A percentile compares a stretch with the other conserved stretches of the same genome.
These are phyloP conservation scores for Rhagonycha fulva DNA, from an alignment of 2,888 invertebrate genomes.

Conservation along the genomic window DNA sequence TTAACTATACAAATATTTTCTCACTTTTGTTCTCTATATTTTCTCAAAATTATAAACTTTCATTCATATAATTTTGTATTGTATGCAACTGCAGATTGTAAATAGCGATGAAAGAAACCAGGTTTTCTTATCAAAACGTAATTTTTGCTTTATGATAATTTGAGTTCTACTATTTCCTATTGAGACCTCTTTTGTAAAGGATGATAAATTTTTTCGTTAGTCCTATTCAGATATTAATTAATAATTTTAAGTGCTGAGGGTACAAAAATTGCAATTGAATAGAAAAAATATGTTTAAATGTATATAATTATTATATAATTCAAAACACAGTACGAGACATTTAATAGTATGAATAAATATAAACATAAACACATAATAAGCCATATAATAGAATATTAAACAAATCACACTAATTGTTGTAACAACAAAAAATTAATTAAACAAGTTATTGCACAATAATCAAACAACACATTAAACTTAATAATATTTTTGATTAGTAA, in stretches of 20 bases:
- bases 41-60: no score
- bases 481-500: background rate
- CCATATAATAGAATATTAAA: background rate
- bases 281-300: background rate
- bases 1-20: no score
- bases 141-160: no score
- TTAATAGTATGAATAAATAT: conserved; percentile 21
- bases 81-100: no score
- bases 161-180: no score
- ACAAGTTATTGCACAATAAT: conserved; percentile 16
- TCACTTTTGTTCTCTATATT: no score
- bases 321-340: conserved; percentile 23
- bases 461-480: background rate
- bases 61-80: no score
- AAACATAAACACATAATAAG: conserved; percentile 15
- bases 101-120: no score
- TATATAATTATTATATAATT: conserved; percentile 9
- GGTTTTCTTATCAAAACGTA: no score
- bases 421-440: conserved; percentile 5
- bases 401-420: background rate
- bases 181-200: no score
- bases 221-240: no score
- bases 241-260: background rate
- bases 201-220: no score
- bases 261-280: background rate